Conservation (phyloP, 2,113 vertebrate species). For the Clinocottus analis region DNA sequence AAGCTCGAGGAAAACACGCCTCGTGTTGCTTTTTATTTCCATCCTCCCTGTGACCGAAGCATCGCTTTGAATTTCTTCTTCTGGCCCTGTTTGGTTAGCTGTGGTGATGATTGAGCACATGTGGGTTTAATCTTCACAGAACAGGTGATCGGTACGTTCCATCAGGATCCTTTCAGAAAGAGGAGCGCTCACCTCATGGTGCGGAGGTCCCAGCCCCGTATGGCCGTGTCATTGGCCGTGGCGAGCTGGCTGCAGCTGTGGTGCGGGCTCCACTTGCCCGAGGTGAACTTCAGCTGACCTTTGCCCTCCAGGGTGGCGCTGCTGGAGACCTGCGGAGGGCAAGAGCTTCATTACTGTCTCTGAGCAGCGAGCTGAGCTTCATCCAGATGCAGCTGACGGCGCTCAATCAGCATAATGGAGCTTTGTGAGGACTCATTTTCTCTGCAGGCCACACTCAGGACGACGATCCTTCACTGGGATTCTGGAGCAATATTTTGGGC, state of each 20-base stretch:
- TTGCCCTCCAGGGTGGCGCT: constrained; percentile 93
- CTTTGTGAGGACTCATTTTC: constrained; percentile 45
- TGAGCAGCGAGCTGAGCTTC: constrained; percentile 8
- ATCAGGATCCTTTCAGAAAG: too few species aligned
- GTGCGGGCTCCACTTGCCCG: constrained; percentile 96
- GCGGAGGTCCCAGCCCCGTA: constrained; percentile 96
- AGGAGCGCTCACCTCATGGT: constrained; percentile 89
- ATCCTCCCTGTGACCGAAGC: background rate
- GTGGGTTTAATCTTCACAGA: too few species aligned
- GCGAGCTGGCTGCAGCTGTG: constrained; percentile 96
- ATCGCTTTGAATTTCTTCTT: constrained; percentile 9
- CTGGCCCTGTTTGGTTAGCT: constrained; percentile 5
- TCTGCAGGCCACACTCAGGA: constrained; percentile 44
- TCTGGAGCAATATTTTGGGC: constrained; percentile 44
- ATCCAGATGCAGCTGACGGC: constrained; percentile 33
- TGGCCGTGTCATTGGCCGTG: constrained; percentile 92
- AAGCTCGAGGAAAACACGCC: constrained; percentile 31
- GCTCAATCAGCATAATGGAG: constrained; percentile 54
- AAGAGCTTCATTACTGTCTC: constrained; percentile 27
- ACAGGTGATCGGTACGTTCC: too few species aligned
- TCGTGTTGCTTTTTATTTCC: constrained; percentile 7
- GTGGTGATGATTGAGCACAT: background rate
- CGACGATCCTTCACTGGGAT: constrained; percentile 13
- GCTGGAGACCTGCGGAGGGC: constrained; percentile 86
- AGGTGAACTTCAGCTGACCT: constrained; percentile 95